Percentiles rank a stretch among this genome's conserved stretches.
phyloP scores from a whole-genome alignment of 2,113 vertebrate species.

The Numida meleagris region DNA sequence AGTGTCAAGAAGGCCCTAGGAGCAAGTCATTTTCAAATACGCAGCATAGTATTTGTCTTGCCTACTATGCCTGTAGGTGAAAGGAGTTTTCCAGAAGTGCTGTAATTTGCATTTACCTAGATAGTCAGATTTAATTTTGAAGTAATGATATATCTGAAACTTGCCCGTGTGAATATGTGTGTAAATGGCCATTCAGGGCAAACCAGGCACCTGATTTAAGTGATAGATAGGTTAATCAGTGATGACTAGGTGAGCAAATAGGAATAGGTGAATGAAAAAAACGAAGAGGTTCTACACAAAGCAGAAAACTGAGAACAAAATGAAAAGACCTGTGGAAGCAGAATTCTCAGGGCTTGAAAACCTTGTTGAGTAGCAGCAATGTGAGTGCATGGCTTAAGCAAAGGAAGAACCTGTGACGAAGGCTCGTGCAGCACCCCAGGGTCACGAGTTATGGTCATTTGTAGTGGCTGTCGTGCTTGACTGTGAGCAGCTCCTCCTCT shows the following conservation, averaged over 20 bases:
- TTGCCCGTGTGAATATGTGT: not conserved
- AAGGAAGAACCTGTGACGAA: rapidly evolving
- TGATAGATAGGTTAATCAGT: rapidly evolving
- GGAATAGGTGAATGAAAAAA: not conserved
- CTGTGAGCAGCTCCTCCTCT: not conserved
- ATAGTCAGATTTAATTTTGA: not conserved
- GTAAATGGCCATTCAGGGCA: not conserved
- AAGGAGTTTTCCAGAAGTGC: not conserved
- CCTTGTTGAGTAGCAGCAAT: not conserved
- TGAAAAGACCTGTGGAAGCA: not conserved
- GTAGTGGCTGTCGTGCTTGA: rapidly evolving
- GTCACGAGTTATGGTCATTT: not conserved
- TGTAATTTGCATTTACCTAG: not conserved
- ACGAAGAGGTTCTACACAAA: rapidly evolving
- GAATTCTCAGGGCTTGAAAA: not conserved
- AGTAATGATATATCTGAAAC: not conserved
- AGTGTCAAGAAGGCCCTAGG: not conserved
- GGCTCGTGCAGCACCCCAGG: not conserved
- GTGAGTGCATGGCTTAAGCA: not conserved
- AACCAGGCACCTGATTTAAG: not conserved
- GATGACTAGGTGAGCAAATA: not conserved
- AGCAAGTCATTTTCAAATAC: not conserved
- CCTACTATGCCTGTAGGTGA: not conserved
- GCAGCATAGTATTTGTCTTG: not conserved
- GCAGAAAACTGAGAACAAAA: not conserved